A percentile compares a stretch with the other conserved stretches of the same genome.
Conservation (phyloP, 2,888 invertebrate genomes). For the Lasioglossum figueresi region DNA sequence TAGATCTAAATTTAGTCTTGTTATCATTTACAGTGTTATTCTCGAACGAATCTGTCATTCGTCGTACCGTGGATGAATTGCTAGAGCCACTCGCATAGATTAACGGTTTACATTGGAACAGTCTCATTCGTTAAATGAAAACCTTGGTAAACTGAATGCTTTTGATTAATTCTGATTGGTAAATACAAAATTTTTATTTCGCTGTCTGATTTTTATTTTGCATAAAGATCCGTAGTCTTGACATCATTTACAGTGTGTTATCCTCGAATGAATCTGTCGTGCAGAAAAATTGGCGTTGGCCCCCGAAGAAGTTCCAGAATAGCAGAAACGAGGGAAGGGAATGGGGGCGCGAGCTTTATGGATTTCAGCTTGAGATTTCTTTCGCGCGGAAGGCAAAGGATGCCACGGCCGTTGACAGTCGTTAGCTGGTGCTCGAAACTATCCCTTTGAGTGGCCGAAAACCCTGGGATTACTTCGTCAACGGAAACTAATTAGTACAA, state of each 20-base stretch:
- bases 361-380: constrained; percentile 9
- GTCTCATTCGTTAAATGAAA: neutral
- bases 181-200: no score
- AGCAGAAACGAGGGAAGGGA: neutral
- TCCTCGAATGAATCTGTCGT: no score
- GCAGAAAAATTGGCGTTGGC: neutral
- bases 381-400: neutral
- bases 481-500: constrained; percentile 25
- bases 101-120: neutral
- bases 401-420: neutral
- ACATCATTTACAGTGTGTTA: no score
- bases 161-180: neutral
- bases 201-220: no score
- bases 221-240: no score
- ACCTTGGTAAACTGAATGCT: neutral
- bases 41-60: no score
- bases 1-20: no score
- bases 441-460: neutral
- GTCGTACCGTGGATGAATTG: neutral
- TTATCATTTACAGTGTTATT: no score
- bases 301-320: neutral
- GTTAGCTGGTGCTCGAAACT: neutral
- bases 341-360: neutral
- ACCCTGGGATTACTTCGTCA: neutral
- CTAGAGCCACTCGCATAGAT: neutral